Evolutionary conservation across 2,113 vertebrate species (phyloP).

Genomic region (Xenopus tropicalis): UCB_Xtro_10.0 CM004447.2:111739001-111739500

Average conservation of each 20-base stretch:
- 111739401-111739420: too few species aligned
- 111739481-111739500: too few species aligned
- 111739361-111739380: too few species aligned
- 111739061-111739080: conserved; percentile 21
- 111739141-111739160: conserved; percentile 15
- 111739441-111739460: too few species aligned
- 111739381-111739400: too few species aligned
- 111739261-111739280: conserved; percentile 9
- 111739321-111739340: too few species aligned
- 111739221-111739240: conserved; percentile 38
- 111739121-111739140: conserved; percentile 17
- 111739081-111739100: conserved; percentile 10
- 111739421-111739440: too few species aligned
- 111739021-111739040: too few species aligned
- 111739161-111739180: conserved; percentile 40
- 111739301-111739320: too few species aligned
- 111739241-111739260: conserved; percentile 16
- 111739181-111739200: conserved; percentile 28
- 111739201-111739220: conserved; percentile 16
- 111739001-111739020: too few species aligned
- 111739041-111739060: conserved; percentile 8
- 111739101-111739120: conserved; percentile 9
- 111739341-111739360: too few species aligned
- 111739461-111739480: too few species aligned
- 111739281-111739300: conserved; percentile 16